A percentile compares a stretch with the other conserved stretches of the same genome.
phyloP scores from a whole-genome alignment of 2,797 vertebrate genomes.

The Tapera naevia region DNA sequence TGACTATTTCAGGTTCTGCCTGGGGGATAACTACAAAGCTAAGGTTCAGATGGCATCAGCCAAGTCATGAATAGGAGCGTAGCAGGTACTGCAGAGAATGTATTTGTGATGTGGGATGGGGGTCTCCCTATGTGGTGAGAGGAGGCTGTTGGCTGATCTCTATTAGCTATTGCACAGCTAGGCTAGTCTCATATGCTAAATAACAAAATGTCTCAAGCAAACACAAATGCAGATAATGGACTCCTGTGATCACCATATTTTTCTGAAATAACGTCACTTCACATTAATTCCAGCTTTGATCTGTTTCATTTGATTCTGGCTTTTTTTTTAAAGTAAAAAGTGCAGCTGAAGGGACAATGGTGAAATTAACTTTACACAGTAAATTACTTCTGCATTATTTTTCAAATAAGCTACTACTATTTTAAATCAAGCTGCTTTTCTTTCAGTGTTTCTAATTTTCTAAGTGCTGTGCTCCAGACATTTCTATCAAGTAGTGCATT shows the following conservation, averaged over 20 bases:
- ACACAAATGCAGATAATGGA: background rate
- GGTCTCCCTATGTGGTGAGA: background rate
- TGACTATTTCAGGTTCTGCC: background rate
- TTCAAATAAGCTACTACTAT: background rate
- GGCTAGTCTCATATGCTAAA: background rate
- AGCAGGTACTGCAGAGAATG: background rate
- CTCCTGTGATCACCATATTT: background rate
- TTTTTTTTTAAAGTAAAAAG: background rate
- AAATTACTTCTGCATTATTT: constrained; percentile 32
- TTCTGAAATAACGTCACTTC: background rate
- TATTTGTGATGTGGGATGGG: background rate
- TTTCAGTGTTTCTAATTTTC: constrained; percentile 3
- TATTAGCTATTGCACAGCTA: background rate
- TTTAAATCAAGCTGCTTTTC: constrained; percentile 31
- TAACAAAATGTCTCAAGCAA: background rate
- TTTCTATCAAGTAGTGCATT: constrained; percentile 21
- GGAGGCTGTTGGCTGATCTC: background rate
- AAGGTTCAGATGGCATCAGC: background rate
- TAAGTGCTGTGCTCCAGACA: constrained; percentile 15
- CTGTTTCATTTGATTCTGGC: background rate
- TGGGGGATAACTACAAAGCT: background rate
- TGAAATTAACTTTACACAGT: background rate
- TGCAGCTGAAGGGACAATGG: background rate
- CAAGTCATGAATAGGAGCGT: background rate
- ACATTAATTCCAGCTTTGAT: background rate